Evolutionary conservation across 2,888 invertebrate species (phyloP).

Genomic region (Eubasilissa splendida): DNA sequence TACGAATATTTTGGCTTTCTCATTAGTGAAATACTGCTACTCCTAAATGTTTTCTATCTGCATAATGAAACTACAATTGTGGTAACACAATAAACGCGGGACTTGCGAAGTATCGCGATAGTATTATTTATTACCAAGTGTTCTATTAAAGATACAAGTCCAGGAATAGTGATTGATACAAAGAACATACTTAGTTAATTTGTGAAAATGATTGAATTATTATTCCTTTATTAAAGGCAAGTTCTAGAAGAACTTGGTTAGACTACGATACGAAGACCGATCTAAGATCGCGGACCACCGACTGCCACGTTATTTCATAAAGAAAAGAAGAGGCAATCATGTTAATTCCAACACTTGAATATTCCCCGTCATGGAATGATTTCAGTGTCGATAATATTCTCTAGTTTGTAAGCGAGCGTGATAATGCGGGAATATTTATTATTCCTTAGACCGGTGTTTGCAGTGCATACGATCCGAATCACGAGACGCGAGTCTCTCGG

Average conservation of each 20-base stretch:
- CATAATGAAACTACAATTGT: too few relatives aligned
- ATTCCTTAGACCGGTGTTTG: background rate
- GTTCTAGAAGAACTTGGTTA: too few relatives aligned
- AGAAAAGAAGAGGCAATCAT: background rate
- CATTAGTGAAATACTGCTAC: too few relatives aligned
- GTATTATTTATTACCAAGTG: too few relatives aligned
- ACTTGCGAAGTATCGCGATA: too few relatives aligned
- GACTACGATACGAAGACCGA: background rate
- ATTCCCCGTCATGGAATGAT: slow-evolving; percentile 26
- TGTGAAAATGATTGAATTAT: too few relatives aligned
- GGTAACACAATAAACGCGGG: too few relatives aligned
- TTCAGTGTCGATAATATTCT: background rate
- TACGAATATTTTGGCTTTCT: background rate
- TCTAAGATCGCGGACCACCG: slow-evolving; percentile 12
- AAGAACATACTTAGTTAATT: too few relatives aligned
- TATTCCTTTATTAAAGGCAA: too few relatives aligned
- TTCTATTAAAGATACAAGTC: too few relatives aligned
- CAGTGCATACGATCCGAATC: background rate
- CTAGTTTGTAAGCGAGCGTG: slow-evolving; percentile 13
- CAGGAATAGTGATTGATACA: too few relatives aligned
- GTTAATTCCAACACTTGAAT: slow-evolving; percentile 36
- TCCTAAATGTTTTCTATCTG: too few relatives aligned
- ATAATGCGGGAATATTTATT: background rate
- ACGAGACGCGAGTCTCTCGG: background rate
- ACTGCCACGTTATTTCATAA: background rate